Base-by-base conservation (phyloP, 2,113 vertebrate genomes). In the Lepus europaeus region DNA sequence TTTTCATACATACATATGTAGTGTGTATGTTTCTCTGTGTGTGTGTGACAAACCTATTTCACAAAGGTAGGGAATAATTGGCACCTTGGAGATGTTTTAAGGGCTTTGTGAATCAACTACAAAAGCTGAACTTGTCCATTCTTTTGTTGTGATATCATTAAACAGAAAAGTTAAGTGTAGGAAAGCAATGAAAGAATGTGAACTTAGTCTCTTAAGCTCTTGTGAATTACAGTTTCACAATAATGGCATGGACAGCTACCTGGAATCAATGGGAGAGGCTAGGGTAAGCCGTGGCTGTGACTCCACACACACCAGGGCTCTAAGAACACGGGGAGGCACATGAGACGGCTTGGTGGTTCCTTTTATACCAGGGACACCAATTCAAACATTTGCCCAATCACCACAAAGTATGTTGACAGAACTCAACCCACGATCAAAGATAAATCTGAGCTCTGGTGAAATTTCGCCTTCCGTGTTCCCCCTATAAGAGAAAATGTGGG, bases 131-230 rank as follows among this genome's bases (percentile, higher is more conserved):
- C 1, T 3, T 89, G 17, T 77, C 80, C 39, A 61, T 87, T 93
- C 36, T 68, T 89, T 89, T 39, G 29, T 86, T 92, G 33, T 51
- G 63, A 84, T 82, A 73, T 77, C 49, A 89, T 73, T 92, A 91
- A 88, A 82, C 36, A 90, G 39, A 93, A 56, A 84, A 90, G 70
- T 81, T 78, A 90, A 89, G 23, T 79, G 6, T 39, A 86, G 59
- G 29, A 76, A 81, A 70, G 33, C 78, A 95, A 90, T 95, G 45
- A 91, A 73, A 74, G 45, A 86, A 66, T 70, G 89, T 33, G 14
- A 83, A 92, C 69, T 76, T 76, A 89, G 53, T 78, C 79, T 76
- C 49, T 61, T 66, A 53, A 82, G 59, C n/a, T 79, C 79, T 92
- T 90, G 19, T 63, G 70, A 91, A n/a, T 94, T 63, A 74, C 23